Evolutionary conservation across 2,888 invertebrate species (phyloP).

Genomic region (Opisthograptis luteolata): DNA sequence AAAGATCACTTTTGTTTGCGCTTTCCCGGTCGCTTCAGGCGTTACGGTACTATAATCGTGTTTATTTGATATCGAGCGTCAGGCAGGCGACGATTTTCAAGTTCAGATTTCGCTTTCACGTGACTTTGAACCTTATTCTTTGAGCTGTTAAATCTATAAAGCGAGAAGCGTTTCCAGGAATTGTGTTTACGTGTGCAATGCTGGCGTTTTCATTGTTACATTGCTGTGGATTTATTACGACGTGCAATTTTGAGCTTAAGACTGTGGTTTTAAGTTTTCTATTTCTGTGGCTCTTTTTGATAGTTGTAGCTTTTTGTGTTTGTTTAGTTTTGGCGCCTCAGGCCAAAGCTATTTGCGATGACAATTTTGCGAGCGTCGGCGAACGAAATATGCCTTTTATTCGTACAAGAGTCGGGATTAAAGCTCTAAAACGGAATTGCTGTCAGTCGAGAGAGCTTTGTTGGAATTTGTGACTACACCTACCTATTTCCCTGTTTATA

Average conservation of each 20-base stretch:
- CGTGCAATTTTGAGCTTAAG: conserved; percentile 41
- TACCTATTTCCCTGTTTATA: conserved; percentile 46
- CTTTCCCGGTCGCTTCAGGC: conserved; percentile 60
- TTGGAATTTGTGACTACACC: conserved; percentile 72
- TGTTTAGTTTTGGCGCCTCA: conserved; percentile 51
- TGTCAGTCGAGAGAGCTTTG: conserved; percentile 72
- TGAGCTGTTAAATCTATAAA: conserved; percentile 62
- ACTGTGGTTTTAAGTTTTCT: conserved; percentile 29
- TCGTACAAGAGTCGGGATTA: conserved; percentile 80
- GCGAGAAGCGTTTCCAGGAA: conserved; percentile 60
- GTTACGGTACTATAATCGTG: conserved; percentile 60
- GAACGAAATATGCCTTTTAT: conserved; percentile 85
- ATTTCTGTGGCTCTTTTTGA: conserved; percentile 35
- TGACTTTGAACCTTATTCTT: conserved; percentile 73
- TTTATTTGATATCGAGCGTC: conserved; percentile 85
- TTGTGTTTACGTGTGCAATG: conserved; percentile 82
- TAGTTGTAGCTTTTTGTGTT: conserved; percentile 48
- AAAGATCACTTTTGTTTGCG: conserved; percentile 56
- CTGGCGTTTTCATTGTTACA: conserved; percentile 83
- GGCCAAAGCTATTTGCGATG: conserved; percentile 84
- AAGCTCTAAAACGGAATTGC: conserved; percentile 82
- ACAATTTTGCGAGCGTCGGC: conserved; percentile 82
- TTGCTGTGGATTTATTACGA: conserved; percentile 50
- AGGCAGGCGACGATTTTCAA: conserved; percentile 83
- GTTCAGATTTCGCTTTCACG: conserved; percentile 78